Base-by-base conservation (phyloP, 2,888 invertebrate genomes). In the Erebia epiphron region DNA sequence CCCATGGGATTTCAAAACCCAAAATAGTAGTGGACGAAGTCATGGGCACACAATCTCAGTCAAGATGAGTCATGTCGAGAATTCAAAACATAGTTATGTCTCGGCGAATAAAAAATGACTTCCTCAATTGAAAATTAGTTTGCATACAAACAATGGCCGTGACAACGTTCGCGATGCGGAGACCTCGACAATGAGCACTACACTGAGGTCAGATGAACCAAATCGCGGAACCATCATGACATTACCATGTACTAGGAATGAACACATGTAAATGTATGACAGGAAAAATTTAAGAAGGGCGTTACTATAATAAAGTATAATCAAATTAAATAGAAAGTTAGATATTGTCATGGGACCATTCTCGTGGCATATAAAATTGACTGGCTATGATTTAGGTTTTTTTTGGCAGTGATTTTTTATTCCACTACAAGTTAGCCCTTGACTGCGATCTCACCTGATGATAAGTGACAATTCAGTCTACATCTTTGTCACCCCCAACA, bases 91-190 rank as follows among this genome's bases (percentile, higher is more conserved):
- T 66, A 43, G 16, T 66, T 56, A 54, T 41, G 56, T 43, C 43
- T 21, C 73, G 71, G 79, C 78, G 79, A 78, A 82, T 79, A 79
- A 79, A 78, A 74, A 76, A 76, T 58, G 77, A 81, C 80, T 84
- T 86, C 86, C 86, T 84, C 76, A 81, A 83, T 82, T 78, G 78
- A 86, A 81, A 62, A 82, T 82, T 71, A 73, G 75, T 79, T 80
- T 78, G 79, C 77, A 82, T 78, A 80, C 79, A 78, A 79, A 78
- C 74, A 74, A 71, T 65, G 77, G 63, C 78, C 79, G 71, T 78
- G 76, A 75, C 74, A 69, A 78, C 77, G 75, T 76, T 77, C 75
- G 76, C 75, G 60, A 75, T 60, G 69, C 61, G 41, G 71, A 72
- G 73, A 72, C 71, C 75, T 76, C 71, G 74, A 70, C 66, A 72